Evolutionary conservation across 2,113 vertebrate species (phyloP).

Genomic region (Miniopterus natalensis): DNA sequence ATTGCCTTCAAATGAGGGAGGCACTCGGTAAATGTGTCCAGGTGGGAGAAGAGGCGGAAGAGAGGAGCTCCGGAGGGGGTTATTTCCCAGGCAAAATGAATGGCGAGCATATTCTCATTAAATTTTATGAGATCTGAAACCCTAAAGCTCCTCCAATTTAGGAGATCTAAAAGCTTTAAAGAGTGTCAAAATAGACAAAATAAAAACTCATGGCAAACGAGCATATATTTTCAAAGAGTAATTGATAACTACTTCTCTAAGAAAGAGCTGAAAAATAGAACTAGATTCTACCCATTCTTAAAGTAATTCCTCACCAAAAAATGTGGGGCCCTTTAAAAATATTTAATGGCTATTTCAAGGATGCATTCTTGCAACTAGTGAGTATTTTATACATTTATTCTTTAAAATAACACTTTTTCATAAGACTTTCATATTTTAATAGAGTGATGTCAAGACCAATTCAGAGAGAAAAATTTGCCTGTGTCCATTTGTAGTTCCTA

Average conservation of each 20-base stretch:
- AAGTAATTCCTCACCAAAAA: neutral
- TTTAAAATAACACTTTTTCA: neutral
- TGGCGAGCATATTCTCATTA: constrained; percentile 9
- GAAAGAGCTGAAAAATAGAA: constrained; percentile 15
- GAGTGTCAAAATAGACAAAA: neutral
- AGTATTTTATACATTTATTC: neutral
- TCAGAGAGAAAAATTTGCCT: neutral
- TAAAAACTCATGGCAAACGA: neutral
- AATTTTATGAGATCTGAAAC: constrained; percentile 15
- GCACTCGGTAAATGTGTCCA: neutral
- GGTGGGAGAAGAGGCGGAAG: neutral
- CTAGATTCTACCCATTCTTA: neutral
- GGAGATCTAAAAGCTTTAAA: neutral
- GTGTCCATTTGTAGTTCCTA: neutral
- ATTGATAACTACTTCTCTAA: neutral
- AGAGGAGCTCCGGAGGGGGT: neutral
- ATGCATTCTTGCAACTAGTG: neutral
- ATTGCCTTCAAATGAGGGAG: neutral
- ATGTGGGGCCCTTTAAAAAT: neutral
- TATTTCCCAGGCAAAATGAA: neutral
- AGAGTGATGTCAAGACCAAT: neutral
- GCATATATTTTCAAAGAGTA: neutral
- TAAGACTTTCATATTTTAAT: neutral
- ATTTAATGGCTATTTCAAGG: neutral
- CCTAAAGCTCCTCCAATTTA: neutral